A percentile compares a stretch with the other conserved stretches of the same genome.
phyloP scores from a whole-genome alignment of 1,140 invertebrate genomes.

The Homalodisca vitripennis region DNA sequence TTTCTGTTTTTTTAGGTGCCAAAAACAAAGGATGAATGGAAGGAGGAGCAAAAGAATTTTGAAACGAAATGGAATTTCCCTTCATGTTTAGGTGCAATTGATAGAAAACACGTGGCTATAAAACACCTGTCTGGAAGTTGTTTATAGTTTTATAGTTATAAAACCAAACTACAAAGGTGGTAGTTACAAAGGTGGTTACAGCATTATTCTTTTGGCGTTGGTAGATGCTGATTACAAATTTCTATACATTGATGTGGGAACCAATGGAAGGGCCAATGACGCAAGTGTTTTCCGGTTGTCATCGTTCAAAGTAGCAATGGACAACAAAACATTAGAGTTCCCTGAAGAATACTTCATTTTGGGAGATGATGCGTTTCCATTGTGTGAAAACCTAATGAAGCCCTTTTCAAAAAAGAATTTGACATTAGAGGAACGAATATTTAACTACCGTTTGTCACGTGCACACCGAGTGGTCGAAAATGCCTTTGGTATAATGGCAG shows the following conservation, averaged over 20 bases:
- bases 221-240: conserved; percentile 50
- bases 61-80: conserved; percentile 44
- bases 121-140: conserved; percentile 40
- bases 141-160: conserved; percentile 46
- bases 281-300: conserved; percentile 44
- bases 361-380: conserved; percentile 50
- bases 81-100: conserved; percentile 47
- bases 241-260: conserved; percentile 47
- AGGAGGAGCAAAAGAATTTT: conserved; percentile 40
- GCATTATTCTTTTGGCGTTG: conserved; percentile 49
- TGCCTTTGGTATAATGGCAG: conserved; percentile 49
- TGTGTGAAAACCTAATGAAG: conserved; percentile 47
- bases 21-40: conserved; percentile 39
- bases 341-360: conserved; percentile 44
- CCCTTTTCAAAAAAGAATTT: conserved; percentile 42
- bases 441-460: conserved; percentile 45
- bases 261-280: conserved; percentile 46
- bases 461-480: conserved; percentile 48
- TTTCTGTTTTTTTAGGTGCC: conserved; percentile 17
- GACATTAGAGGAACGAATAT: conserved; percentile 42
- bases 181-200: conserved; percentile 48
- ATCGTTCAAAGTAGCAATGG: conserved; percentile 36
- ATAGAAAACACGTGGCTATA: conserved; percentile 51
- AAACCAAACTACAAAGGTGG: conserved; percentile 53
- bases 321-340: conserved; percentile 36